Base-by-base conservation (phyloP, 2,797 vertebrate genomes). In the Esox masquinongy region DNA sequence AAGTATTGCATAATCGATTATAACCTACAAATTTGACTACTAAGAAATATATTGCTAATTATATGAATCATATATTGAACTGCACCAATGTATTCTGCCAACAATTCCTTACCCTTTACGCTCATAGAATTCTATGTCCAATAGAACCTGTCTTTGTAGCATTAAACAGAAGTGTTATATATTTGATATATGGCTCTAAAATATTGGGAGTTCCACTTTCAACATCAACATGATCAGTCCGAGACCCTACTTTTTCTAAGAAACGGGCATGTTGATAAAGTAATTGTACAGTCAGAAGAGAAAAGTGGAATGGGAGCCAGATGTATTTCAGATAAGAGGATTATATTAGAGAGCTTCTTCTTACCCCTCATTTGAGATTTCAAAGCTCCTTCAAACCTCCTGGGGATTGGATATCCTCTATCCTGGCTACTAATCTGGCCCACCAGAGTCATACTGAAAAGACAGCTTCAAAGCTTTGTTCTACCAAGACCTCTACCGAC, bases 291-390 rank as follows among this genome's bases (percentile, higher is more conserved):
- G 78, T 84, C 72, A 76, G 79, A 81, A 78, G 69, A 71, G 69
- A 64, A 53, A 49, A 72, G 80, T 66, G 68, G 66, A 39, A 39
- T 39, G 70, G 73, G 73, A 82, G 71, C 3, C 74, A 77, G 85
- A 88, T 88, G 86, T 76, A 86, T 86, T 79, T 68, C 74, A 85
- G 89, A 90, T 89, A 86, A 88, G 79, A 90, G 74, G 87, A 89
- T 90, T 89, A 87, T 70, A 87, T 74, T n/a, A 47, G 68, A 8
- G 22, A 68, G 70, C 74, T 82, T 74, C 81, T 72, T 83, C 77
- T 83, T 77, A 75, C 77, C 80, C 75, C 81, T 87, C 86, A 80
- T 89, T 86, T 90, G 82, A 89, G 83, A 86, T 90, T 92, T 91
- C 84, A 90, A 91, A 92, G 88, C 82, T 68, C 7, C 79, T 79